Conservation (phyloP, 2,113 vertebrate genomes). For the Tympanuchus pallidicinctus region DNA sequence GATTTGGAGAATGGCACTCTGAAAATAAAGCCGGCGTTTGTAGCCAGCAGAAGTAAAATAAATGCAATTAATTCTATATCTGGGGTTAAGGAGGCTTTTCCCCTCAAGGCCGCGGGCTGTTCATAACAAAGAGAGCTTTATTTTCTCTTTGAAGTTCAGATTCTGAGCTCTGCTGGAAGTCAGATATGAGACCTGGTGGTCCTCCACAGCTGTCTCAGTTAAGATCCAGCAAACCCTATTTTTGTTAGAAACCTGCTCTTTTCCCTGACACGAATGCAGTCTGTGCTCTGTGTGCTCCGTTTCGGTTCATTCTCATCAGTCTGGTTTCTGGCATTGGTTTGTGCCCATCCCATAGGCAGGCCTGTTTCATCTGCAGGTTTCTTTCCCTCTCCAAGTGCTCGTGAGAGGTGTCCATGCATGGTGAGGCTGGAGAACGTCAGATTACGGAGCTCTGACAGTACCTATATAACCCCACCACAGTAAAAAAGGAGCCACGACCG, state of each 20-base stretch:
- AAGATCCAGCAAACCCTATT: background rate
- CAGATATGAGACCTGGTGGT: background rate
- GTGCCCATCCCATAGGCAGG: background rate
- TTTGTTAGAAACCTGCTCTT: background rate
- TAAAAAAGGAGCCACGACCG: background rate
- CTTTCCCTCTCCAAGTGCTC: background rate
- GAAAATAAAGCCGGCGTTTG: background rate
- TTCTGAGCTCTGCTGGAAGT: background rate
- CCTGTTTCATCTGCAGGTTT: background rate
- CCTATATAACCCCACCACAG: fast-evolving
- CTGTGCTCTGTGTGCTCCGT: background rate
- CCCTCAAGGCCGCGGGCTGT: background rate
- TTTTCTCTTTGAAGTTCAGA: background rate
- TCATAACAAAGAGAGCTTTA: background rate
- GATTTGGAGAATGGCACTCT: background rate
- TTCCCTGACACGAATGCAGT: background rate
- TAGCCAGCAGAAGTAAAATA: background rate
- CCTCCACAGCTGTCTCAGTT: background rate
- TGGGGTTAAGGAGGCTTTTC: background rate
- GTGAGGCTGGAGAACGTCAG: background rate
- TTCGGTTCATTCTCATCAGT: background rate
- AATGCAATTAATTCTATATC: background rate
- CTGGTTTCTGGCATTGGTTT: background rate
- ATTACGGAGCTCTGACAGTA: background rate
- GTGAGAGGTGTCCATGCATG: background rate